Conservation (phyloP, 2,113 vertebrate genomes). For the sheep (Ovis aries) region ARS-UI_Ramb_v3.0 NC_056060.1:95858001-95858500, state of each 20-base stretch:
- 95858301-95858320: not conserved
- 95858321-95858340: not conserved
- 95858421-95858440: too few species aligned
- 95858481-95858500: not conserved
- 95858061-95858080: not conserved
- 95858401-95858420: not conserved
- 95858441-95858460: not conserved
- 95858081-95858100: not conserved
- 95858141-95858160: not conserved
- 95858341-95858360: too few species aligned
- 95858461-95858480: not conserved
- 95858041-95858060: not conserved
- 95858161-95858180: not conserved
- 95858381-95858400: too few species aligned
- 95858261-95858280: rapidly evolving
- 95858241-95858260: not conserved
- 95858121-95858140: not conserved
- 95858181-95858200: not conserved
- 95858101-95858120: not conserved
- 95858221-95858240: not conserved
- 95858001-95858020: not conserved
- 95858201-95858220: not conserved
- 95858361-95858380: not conserved
- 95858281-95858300: not conserved
- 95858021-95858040: not conserved